Percentiles rank a stretch among this genome's conserved stretches.
phyloP scores from a whole-genome alignment of 1,140 invertebrate species.

The Heliothis subflexa region DNA sequence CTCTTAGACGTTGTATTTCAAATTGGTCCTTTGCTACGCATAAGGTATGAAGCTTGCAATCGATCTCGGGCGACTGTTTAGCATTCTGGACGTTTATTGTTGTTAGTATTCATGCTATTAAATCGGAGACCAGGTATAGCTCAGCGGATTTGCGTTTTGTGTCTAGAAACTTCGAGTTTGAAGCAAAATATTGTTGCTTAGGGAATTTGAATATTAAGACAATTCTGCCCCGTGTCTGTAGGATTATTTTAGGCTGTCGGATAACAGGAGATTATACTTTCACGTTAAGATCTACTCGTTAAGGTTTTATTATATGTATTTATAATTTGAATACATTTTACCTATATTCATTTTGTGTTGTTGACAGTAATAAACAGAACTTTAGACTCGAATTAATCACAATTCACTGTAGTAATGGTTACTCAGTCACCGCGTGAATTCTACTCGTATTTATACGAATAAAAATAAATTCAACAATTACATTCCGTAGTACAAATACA shows the following conservation, averaged over 20 bases:
- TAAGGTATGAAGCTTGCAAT: neutral
- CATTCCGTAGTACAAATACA: slow-evolving; percentile 38
- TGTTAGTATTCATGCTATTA: slow-evolving; percentile 31
- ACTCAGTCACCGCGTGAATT: neutral
- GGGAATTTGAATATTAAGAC: neutral
- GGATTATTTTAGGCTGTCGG: neutral
- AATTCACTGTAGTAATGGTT: slow-evolving; percentile 6
- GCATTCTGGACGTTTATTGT: slow-evolving; percentile 4
- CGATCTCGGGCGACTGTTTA: slow-evolving; percentile 15
- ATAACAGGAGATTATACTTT: neutral
- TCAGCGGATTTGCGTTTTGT: neutral
- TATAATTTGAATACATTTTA: too few relatives aligned
- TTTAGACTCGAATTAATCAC: neutral
- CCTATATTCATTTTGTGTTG: neutral
- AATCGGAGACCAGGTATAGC: slow-evolving; percentile 6
- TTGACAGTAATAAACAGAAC: neutral
- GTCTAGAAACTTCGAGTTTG: slow-evolving; percentile 16
- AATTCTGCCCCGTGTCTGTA: too few relatives aligned
- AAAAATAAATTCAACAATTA: slow-evolving; percentile 28
- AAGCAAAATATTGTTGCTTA: neutral
- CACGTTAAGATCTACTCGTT: too few relatives aligned
- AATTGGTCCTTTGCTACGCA: slow-evolving; percentile 11
- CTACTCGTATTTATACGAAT: slow-evolving; percentile 3
- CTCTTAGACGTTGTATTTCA: slow-evolving; percentile 7
- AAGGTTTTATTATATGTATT: too few relatives aligned